Evolutionary conservation across 2,113 vertebrate species (phyloP).

Genomic region (Hucho hucho): DNA sequence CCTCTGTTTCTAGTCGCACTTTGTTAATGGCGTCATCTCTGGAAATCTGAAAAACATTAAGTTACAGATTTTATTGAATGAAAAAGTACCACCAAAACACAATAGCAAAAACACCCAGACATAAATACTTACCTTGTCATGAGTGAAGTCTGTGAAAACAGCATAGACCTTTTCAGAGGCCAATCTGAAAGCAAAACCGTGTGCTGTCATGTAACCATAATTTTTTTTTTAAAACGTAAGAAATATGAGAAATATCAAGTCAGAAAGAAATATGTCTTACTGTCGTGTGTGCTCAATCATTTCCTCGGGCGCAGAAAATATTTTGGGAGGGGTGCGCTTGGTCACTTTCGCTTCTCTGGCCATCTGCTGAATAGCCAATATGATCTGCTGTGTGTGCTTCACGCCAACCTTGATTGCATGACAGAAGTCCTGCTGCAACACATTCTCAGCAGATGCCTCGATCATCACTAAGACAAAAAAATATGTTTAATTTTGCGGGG

Average conservation of each 20-base stretch:
- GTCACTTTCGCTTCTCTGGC: slow-evolving; percentile 74
- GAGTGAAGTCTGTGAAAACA: slow-evolving; percentile 84
- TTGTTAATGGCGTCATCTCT: slow-evolving; percentile 97
- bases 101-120: background rate
- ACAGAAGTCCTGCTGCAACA: slow-evolving; percentile 94
- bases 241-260: background rate
- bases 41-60: slow-evolving; percentile 78
- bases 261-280: slow-evolving; percentile 71
- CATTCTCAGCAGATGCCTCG: slow-evolving; percentile 92
- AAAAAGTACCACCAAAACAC: background rate
- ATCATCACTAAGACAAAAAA: slow-evolving; percentile 85
- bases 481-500: too few species aligned
- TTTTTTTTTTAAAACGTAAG: background rate
- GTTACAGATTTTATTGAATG: background rate
- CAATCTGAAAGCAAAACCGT: slow-evolving; percentile 66
- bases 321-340: slow-evolving; percentile 84
- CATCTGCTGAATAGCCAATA: slow-evolving; percentile 88
- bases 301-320: slow-evolving; percentile 77
- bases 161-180: slow-evolving; percentile 80
- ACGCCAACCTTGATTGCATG: slow-evolving; percentile 92
- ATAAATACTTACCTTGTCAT: slow-evolving; percentile 86
- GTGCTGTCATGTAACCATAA: background rate
- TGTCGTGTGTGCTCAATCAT: slow-evolving; percentile 78
- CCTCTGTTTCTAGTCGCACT: slow-evolving; percentile 89
- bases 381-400: slow-evolving; percentile 90